A percentile compares a stretch with the other conserved stretches of the same genome.
Conservation (phyloP, 2,797 vertebrate genomes). For the Sebastes melanostomus region DNA sequence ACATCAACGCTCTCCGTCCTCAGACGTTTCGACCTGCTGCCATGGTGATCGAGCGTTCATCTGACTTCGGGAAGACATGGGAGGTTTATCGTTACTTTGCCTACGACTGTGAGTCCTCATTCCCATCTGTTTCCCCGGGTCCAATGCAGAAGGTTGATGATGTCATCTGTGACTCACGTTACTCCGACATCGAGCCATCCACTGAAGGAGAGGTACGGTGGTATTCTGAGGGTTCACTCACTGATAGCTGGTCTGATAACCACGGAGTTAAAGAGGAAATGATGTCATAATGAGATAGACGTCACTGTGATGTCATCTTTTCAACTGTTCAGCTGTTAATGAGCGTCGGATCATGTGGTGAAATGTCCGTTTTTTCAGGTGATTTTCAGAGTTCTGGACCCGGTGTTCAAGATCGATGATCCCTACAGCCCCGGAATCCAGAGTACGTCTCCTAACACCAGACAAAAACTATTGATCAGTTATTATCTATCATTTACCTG, state of each 20-base stretch:
- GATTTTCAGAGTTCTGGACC: constrained; percentile 95
- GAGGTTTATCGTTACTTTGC: constrained; percentile 96
- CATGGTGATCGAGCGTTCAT: constrained; percentile 95
- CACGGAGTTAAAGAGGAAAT: neutral
- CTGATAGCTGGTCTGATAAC: neutral
- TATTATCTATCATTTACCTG: neutral
- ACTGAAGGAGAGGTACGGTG: constrained; percentile 92
- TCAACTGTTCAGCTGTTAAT: neutral
- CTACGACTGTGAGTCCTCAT: constrained; percentile 94
- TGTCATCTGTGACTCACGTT: constrained; percentile 94
- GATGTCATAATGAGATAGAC: neutral
- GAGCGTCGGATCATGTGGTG: neutral
- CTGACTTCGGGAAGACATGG: constrained; percentile 94
- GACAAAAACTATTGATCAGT: neutral
- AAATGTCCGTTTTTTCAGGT: constrained; percentile 75
- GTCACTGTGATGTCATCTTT: neutral
- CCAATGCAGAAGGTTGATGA: constrained; percentile 97
- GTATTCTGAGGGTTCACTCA: neutral
- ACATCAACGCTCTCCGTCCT: neutral
- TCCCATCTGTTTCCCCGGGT: constrained; percentile 86
- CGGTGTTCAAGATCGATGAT: constrained; percentile 93
- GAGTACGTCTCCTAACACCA: constrained; percentile 75
- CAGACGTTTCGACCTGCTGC: constrained; percentile 96
- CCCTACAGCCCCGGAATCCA: constrained; percentile 96
- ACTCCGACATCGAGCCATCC: constrained; percentile 97